Evolutionary conservation across 2,888 invertebrate species (phyloP).

Genomic region (Tetanocera ferruginea): DNA sequence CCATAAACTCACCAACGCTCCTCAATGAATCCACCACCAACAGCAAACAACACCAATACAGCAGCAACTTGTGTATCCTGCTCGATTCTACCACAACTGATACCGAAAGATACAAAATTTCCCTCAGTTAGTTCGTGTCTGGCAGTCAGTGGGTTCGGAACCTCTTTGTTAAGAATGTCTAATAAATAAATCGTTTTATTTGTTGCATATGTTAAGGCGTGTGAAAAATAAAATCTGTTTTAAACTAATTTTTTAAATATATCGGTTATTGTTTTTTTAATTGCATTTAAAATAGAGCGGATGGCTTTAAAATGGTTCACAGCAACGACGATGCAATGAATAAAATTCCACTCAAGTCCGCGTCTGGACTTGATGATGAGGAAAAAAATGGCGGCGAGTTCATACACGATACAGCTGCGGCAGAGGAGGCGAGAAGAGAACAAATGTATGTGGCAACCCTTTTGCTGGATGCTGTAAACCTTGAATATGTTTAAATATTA

Average conservation of each 20-base stretch:
- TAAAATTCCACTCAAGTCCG: constrained; percentile 64
- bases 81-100: constrained; percentile 6
- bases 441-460: constrained; percentile 56
- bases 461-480: constrained; percentile 4
- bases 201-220: constrained; percentile 47
- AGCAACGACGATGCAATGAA: constrained; percentile 65
- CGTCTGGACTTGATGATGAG: constrained; percentile 61
- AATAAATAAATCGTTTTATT: not conserved
- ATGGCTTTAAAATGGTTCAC: constrained; percentile 65
- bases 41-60: not conserved
- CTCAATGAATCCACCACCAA: not conserved
- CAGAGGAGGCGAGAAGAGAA: constrained; percentile 63
- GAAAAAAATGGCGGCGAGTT: constrained; percentile 65
- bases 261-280: no score
- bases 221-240: not conserved
- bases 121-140: constrained; percentile 36
- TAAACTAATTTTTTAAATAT: constrained; percentile 6
- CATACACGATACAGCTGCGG: constrained; percentile 61
- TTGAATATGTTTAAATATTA: not conserved
- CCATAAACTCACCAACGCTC: not conserved
- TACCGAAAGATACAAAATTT: constrained; percentile 21
- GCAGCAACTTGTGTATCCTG: not conserved
- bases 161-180: not conserved
- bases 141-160: constrained; percentile 39
- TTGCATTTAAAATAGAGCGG: constrained; percentile 50